Evolutionary conservation across 2,113 vertebrate species (phyloP).

Genomic region (Dipodomys spectabilis): DNA sequence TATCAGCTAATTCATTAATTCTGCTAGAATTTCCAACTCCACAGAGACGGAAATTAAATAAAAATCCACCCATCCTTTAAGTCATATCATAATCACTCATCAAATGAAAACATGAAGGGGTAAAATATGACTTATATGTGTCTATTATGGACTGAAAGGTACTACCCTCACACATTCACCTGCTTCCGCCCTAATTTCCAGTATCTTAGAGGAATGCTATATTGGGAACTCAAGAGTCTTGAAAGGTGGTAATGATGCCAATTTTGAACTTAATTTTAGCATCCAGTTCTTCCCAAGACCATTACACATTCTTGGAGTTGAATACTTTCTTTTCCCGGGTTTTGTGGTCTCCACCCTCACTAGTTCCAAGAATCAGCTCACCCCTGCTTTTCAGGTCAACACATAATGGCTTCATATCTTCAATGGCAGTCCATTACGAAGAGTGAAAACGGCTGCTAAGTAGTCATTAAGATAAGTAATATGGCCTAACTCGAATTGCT

Average conservation of each 20-base stretch:
- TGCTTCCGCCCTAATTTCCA: neutral
- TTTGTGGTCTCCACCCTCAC: neutral
- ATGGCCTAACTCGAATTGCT: constrained; percentile 58
- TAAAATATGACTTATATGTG: no score
- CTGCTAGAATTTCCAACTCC: neutral
- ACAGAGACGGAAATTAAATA: neutral
- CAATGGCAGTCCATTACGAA: constrained; percentile 46
- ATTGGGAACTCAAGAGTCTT: neutral
- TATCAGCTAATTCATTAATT: neutral
- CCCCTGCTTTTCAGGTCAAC: neutral
- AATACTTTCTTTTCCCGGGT: neutral
- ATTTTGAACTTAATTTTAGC: neutral
- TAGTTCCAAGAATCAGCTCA: constrained; percentile 22
- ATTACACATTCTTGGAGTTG: neutral
- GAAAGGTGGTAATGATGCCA: neutral
- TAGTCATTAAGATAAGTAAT: constrained; percentile 68
- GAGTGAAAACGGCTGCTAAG: constrained; percentile 44
- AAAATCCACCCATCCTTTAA: neutral
- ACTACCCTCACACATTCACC: neutral
- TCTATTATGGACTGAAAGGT: neutral
- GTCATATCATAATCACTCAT: neutral
- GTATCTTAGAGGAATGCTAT: neutral
- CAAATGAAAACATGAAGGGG: neutral
- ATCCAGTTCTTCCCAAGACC: neutral
- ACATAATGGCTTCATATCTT: constrained; percentile 44